Evolutionary conservation across 2,888 invertebrate genomes (phyloP).

Genomic region (Lasioglossum lativentre): DNA sequence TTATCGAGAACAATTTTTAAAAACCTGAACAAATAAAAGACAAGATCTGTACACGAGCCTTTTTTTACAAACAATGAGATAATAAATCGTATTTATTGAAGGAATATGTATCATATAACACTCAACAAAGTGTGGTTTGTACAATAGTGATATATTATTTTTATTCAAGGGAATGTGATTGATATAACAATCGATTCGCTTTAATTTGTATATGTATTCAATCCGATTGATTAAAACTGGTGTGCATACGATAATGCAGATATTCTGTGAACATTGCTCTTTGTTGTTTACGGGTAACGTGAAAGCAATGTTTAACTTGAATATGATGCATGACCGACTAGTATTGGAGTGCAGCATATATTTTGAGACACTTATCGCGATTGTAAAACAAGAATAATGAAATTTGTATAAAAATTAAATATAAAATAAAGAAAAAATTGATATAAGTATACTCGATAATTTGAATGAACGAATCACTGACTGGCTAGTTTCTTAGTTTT

Average conservation of each 20-base stretch:
- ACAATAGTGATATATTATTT: slow-evolving; percentile 38
- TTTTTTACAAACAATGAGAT: slow-evolving; percentile 26
- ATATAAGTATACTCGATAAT: slow-evolving; percentile 14
- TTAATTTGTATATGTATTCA: slow-evolving; percentile 23
- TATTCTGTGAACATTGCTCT: slow-evolving; percentile 20
- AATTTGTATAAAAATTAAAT: slow-evolving; percentile 41
- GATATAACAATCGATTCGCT: slow-evolving; percentile 1
- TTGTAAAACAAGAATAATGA: slow-evolving; percentile 16
- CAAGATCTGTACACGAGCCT: slow-evolving; percentile 29
- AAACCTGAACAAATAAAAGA: slow-evolving; percentile 28
- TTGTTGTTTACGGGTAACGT: slow-evolving; percentile 23
- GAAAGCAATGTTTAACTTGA: slow-evolving; percentile 12
- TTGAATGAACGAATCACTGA: slow-evolving; percentile 10
- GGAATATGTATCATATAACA: slow-evolving; percentile 21
- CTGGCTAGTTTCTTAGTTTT: slow-evolving; percentile 13
- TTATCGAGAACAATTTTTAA: slow-evolving; percentile 34
- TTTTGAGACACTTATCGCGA: slow-evolving; percentile 33
- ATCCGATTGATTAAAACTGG: slow-evolving; percentile 19
- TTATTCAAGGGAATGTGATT: not conserved
- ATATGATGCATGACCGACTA: slow-evolving; percentile 22
- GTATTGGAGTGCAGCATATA: slow-evolving; percentile 36
- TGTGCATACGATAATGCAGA: slow-evolving; percentile 15
- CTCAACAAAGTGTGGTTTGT: slow-evolving; percentile 41
- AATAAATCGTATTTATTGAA: slow-evolving; percentile 38
- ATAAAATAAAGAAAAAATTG: slow-evolving; percentile 24